Percentiles rank a stretch among this genome's conserved stretches.
phyloP scores from a whole-genome alignment of 2,797 vertebrate genomes.

The Sciurus carolinensis region DNA sequence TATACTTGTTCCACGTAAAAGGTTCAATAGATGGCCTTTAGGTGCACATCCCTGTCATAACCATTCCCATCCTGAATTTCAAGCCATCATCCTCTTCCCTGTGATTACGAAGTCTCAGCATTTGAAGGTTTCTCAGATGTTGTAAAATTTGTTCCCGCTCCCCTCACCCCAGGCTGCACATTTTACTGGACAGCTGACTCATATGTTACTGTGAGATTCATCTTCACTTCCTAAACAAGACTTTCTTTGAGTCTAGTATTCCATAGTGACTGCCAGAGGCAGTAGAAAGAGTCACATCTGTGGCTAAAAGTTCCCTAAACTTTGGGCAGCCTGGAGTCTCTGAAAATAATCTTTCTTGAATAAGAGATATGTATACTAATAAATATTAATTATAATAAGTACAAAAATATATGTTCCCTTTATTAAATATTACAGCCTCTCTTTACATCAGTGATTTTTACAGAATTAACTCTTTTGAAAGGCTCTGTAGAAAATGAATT shows the following conservation, averaged over 20 bases:
- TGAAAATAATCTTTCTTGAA: neutral
- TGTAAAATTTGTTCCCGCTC: neutral
- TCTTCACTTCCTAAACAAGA: neutral
- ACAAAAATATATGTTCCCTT: neutral
- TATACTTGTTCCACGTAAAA: neutral
- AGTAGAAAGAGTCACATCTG: neutral
- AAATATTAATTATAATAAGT: conserved; percentile 20
- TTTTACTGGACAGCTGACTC: neutral
- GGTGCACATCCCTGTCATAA: neutral
- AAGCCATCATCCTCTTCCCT: neutral
- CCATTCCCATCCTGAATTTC: neutral
- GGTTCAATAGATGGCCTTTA: neutral
- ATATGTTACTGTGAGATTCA: neutral
- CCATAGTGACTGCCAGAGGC: neutral
- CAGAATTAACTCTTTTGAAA: conserved; percentile 9
- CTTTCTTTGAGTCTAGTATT: neutral
- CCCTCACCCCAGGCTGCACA: neutral
- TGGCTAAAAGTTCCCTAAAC: neutral
- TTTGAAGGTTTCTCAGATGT: neutral
- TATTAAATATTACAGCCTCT: neutral
- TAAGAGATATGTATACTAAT: neutral
- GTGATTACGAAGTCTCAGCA: neutral
- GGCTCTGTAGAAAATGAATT: neutral
- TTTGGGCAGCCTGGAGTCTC: neutral
- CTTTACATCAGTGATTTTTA: neutral